Evolutionary conservation across 2,888 invertebrate species (phyloP).

Genomic region (Coremacera marginata): DNA sequence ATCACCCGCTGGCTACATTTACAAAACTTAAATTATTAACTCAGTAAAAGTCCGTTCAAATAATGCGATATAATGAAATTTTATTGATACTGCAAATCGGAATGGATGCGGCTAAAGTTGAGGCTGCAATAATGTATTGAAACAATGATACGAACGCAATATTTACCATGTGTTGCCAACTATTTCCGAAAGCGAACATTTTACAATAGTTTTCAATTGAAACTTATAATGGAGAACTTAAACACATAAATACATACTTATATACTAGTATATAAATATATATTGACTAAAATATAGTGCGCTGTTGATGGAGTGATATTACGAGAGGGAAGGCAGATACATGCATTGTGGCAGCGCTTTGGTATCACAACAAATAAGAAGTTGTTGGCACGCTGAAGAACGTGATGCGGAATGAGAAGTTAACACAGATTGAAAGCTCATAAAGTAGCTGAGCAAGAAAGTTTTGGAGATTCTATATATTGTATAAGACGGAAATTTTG

Average conservation of each 20-base stretch:
- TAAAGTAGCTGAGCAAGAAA: not conserved
- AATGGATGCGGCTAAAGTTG: not conserved
- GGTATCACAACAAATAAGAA: not conserved
- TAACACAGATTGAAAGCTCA: not conserved
- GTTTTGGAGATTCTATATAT: not conserved
- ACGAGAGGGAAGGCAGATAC: not conserved
- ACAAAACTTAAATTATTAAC: not conserved
- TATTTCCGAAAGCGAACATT: constrained; percentile 20
- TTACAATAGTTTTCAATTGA: constrained; percentile 9
- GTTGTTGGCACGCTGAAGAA: not conserved
- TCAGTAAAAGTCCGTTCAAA: not conserved
- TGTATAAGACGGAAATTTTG: no score
- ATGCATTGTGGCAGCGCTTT: not conserved
- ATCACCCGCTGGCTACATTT: not conserved
- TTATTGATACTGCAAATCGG: constrained; percentile 15
- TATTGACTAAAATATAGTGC: not conserved
- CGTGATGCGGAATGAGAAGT: not conserved
- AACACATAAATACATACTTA: not conserved
- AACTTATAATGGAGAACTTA: not conserved
- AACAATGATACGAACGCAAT: constrained; percentile 6
- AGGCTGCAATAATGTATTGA: not conserved
- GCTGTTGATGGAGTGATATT: not conserved
- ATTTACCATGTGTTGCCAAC: constrained; percentile 20
- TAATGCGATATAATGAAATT: not conserved
- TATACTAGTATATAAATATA: not conserved